Evolutionary conservation across 2,797 vertebrate genomes (phyloP).

Genomic region (Semotilus atromaculatus): DNA sequence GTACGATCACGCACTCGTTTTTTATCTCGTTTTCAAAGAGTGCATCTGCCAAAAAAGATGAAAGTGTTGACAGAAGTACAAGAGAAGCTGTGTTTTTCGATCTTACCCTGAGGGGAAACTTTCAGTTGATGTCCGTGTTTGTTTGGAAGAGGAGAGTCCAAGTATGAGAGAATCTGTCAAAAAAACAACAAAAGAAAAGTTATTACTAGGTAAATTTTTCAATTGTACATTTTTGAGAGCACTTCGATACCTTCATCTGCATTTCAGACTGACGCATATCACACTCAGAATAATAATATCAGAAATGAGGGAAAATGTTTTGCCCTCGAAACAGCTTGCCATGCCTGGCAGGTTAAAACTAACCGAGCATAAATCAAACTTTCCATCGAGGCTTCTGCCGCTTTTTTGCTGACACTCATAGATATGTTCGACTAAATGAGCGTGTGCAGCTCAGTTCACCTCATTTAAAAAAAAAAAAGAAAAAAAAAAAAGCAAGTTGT

Average conservation of each 20-base stretch:
- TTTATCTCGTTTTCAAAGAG: constrained; percentile 32
- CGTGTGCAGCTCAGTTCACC: constrained; percentile 45
- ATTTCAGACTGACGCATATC: constrained; percentile 40
- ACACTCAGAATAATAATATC: constrained; percentile 44
- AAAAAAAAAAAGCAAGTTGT: constrained; percentile 41
- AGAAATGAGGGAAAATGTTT: constrained; percentile 41
- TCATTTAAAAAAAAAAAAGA: constrained; percentile 34
- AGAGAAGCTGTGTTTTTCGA: constrained; percentile 58
- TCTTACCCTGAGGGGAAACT: constrained; percentile 76
- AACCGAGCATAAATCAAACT: constrained; percentile 50
- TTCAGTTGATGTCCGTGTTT: constrained; percentile 70
- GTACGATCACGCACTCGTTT: not conserved
- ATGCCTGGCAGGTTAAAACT: constrained; percentile 52
- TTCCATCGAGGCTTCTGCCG: constrained; percentile 47
- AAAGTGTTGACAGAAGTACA: constrained; percentile 55
- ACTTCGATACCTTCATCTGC: constrained; percentile 2
- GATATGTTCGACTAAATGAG: constrained; percentile 48
- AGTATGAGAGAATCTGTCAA: constrained; percentile 68
- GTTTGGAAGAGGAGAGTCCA: constrained; percentile 63
- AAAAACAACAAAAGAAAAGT: constrained; percentile 53
- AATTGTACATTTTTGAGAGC: not conserved
- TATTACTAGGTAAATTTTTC: constrained; percentile 29
- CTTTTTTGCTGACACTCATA: constrained; percentile 56
- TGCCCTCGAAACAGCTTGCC: constrained; percentile 50
- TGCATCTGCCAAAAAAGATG: constrained; percentile 45